Evolutionary conservation across 2,888 invertebrate genomes (phyloP).

Genomic region (Macrophya annulata): DNA sequence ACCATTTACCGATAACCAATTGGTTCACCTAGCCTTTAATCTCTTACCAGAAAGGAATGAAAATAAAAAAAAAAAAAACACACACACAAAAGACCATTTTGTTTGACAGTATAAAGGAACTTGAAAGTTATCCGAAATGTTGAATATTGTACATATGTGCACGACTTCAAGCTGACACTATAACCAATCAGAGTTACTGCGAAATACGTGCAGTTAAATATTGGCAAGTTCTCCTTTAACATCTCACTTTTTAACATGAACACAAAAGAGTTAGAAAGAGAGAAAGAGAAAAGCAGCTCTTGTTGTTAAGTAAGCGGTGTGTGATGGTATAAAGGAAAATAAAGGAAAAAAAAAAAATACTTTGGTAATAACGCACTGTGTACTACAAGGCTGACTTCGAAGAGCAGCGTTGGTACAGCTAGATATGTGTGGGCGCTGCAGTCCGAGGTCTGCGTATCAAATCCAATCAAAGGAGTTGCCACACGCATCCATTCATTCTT

Average conservation of each 20-base stretch:
- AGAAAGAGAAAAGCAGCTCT: not conserved
- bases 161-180: not conserved
- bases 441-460: constrained; percentile 71
- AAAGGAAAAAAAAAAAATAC: not conserved
- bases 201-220: not conserved
- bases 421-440: constrained; percentile 68
- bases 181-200: not conserved
- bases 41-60: not conserved
- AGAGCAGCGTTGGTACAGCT: not conserved
- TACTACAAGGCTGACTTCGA: not conserved
- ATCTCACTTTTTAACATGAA: not conserved
- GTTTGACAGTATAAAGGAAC: not conserved
- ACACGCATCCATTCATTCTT: constrained; percentile 61
- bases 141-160: not conserved
- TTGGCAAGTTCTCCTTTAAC: constrained; percentile 36
- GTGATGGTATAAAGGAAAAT: not conserved
- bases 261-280: not conserved
- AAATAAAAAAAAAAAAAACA: too few species aligned
- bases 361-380: too few species aligned
- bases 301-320: not conserved
- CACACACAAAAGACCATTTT: not conserved
- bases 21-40: not conserved
- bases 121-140: not conserved
- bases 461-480: constrained; percentile 75
- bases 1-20: constrained; percentile 19